Evolutionary conservation across 2,113 vertebrate genomes (phyloP), one percentile per base, ranked within the genome.

Genomic region (Gyps fulvus): DNA sequence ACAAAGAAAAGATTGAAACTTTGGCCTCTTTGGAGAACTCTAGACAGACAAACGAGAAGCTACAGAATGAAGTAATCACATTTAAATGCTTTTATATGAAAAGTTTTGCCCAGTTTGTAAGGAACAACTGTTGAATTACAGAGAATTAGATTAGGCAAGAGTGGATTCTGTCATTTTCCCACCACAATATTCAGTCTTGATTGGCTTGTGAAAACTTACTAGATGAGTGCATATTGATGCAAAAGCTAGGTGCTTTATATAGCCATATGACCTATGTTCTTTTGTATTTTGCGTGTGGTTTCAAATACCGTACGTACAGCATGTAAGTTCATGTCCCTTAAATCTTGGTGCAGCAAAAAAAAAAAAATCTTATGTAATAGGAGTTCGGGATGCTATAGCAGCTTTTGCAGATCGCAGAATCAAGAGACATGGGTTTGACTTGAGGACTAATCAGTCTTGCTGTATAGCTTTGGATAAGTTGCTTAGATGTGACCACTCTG

Each of bases 1-100:
- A 97, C 69, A 98, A 98, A 89, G 98, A 99, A 70, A 99, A 99
- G 95, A 97, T 91, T 0, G 97, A 98, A 63, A 97, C 98, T 5
- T 95, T 98, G 76, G 96, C 98, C 73, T 97, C 98, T 47, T 70
- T 99, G 90, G 98, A 99, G 82, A 97, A 98, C 65, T 98, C 98
- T 4, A 98, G 91, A 79, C 97, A 95, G 55, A 97, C 98, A 25
- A 99, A 98, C 8, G 95, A 98, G 84, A 98, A 99, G 89, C 94
- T 99, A 29, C 98, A 99, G 95, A 98, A 96, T 21, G 98, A 99
- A 98, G 99, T 99, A 98, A 98, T 89, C 77, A 50, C 70, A 58
- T 94, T 97, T 91, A 67, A 96, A 54, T 97, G 82, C 7, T 95
- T 83, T 58, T 36, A 19, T n/a, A 1, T 80, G 52, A 67, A 55